Evolutionary conservation across 2,797 vertebrate genomes (phyloP).

Genomic region (Aphelocoma californica): DNA sequence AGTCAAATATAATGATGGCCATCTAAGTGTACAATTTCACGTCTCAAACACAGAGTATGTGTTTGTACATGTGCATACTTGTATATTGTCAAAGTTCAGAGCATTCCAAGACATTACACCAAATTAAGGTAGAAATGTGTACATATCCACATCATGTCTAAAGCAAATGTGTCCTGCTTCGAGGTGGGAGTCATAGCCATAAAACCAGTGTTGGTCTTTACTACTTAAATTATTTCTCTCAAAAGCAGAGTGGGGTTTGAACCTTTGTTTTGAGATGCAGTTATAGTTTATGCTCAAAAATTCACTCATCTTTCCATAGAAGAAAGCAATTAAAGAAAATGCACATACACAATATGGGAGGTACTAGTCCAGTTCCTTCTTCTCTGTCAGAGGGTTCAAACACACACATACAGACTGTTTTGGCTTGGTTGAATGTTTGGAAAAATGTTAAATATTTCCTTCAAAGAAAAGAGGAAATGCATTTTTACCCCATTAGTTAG

Average conservation of each 20-base stretch:
- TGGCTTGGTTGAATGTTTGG: neutral
- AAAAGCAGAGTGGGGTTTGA: neutral
- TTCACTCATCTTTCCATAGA: neutral
- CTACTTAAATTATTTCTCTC: neutral
- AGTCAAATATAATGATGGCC: neutral
- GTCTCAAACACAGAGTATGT: neutral
- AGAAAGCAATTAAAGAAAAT: neutral
- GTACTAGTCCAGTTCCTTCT: neutral
- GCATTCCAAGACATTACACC: neutral
- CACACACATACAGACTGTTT: neutral
- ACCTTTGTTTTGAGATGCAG: neutral
- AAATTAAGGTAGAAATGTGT: neutral
- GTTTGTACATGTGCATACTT: neutral
- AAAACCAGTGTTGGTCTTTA: neutral
- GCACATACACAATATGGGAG: neutral
- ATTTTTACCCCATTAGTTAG: neutral
- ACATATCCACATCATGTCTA: neutral
- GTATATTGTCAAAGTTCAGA: neutral
- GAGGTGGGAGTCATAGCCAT: neutral
- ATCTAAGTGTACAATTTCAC: neutral
- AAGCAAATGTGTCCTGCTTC: neutral
- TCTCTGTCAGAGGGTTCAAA: neutral
- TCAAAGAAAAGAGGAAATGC: neutral
- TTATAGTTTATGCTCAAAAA: neutral
- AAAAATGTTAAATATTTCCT: neutral